Evolutionary conservation across 2,888 invertebrate species (phyloP), one percentile per base, ranked within the genome.

Genomic region (Hydraecia micacea): DNA sequence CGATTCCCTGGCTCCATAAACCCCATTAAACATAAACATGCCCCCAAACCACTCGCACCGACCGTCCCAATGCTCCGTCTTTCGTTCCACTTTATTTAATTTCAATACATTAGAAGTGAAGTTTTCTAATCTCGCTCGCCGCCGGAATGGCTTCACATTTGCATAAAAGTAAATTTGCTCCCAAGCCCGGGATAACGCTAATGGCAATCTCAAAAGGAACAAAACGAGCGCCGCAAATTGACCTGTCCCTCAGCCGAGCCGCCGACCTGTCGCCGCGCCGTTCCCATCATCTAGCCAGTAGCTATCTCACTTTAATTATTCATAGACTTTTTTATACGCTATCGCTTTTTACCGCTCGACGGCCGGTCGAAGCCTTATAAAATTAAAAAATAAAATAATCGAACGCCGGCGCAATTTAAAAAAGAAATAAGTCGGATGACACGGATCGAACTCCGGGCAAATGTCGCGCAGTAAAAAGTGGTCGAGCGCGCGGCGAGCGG

Each of bases 361-460:
- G 93, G 93, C 93, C 90, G 94, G 91, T 92, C 93, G 95, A 94
- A 94, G 95, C 95, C 95, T 93, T 96, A 96, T 95, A 96, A 96
- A 96, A 96, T 95, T 94, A 94, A 96, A 96, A 95, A 95, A 94
- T 92, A 95, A 96, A 95, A 94, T 94, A 95, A 95, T 95, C 94
- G 94, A 95, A 93, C 93, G 91, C 89, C 93, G 94, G 94, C 94
- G 96, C 95, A 96, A 96, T 96, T 96, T 95, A 95, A 96, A 96
- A 97, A 96, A 97, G 96, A 95, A 96, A 96, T 96, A 96, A 95
- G 96, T 96, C 96, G 95, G 96, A 96, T 96, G 97, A 97, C 97
- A 97, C 95, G 96, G 96, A 96, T 96, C 96, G 97, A 97, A 97
- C 97, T 96, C 97, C 95, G 96, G 97, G 97, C 96, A 96, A 97